Conservation (phyloP, 1,140 invertebrate genomes). For the Belonocnema kinseyi region DNA sequence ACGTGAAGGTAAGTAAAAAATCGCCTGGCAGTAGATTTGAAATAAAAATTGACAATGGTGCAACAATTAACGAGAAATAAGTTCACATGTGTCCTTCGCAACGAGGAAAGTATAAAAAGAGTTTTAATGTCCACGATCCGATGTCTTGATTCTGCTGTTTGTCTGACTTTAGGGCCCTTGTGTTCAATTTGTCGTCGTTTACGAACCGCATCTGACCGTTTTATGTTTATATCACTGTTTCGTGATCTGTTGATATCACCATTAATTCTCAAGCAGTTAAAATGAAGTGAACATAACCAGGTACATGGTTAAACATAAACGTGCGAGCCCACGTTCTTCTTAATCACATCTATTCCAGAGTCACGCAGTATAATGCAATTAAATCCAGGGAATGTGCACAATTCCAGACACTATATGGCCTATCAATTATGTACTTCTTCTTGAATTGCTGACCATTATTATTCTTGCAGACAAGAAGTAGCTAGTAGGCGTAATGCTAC, state of each 20-base stretch:
- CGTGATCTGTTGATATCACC: slow-evolving; percentile 18
- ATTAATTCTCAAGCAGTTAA: slow-evolving; percentile 13
- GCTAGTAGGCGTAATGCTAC: not conserved
- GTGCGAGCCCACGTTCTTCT: not conserved
- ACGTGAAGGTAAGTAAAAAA: no score
- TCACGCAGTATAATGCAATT: not conserved
- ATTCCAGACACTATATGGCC: not conserved
- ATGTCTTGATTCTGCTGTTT: slow-evolving; percentile 20
- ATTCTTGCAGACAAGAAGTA: not conserved
- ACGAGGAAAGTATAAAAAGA: not conserved
- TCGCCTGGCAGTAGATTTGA: no score
- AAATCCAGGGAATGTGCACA: not conserved
- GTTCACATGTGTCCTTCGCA: not conserved
- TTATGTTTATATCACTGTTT: slow-evolving; percentile 27
- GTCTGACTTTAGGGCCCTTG: slow-evolving; percentile 8
- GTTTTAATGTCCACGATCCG: slow-evolving; percentile 8
- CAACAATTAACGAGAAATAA: not conserved
- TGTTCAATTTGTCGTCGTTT: slow-evolving; percentile 18
- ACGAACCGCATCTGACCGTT: slow-evolving; percentile 16
- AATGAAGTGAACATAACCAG: slow-evolving; percentile 3
- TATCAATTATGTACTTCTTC: not conserved
- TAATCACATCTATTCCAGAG: not conserved
- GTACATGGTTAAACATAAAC: not conserved
- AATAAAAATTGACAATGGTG: not conserved
- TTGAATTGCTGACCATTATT: not conserved